Evolutionary conservation across 2,888 invertebrate species (phyloP), one percentile per base, ranked within the genome.

Genomic region (Blomia tropicalis): DNA sequence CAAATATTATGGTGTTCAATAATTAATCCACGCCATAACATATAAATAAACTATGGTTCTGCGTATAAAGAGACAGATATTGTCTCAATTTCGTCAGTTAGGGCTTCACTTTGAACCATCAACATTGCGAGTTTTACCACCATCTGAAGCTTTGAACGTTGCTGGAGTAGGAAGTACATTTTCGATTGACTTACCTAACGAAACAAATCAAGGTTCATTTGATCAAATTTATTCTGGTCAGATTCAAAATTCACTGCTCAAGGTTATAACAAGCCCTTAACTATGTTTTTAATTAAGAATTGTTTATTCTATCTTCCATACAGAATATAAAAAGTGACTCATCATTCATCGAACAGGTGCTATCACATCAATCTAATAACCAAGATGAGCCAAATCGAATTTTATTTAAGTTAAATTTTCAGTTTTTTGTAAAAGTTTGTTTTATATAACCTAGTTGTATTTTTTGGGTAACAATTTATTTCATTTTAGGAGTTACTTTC

Each of bases 401-500:
- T n/a, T 19, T 56, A 27, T 56, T 22, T 22, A 5, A 56, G 22
- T 5, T 30, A 7, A 27, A 56, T 19, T 56, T 56, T 27, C 30
- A 27, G 5, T 31, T 5, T 19, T n/a, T 30, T 30, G 17, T 29
- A 5, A 56, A 56, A 56, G 47, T 19, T 14, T 19, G 47, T 44
- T 44, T 22, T 11, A 5, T n/a, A 5, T 23, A 4, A 54, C 27
- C 2, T 1, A 27, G 25, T 53, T 53, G n/a, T n/a, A n/a, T 14
- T 53, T 22, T 7, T n/a, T 27, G 23, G 23, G 23, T 23, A 4
- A 29, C 4, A 58, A n/a, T 30, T 58, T 19, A n/a, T 30, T 32
- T 58, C 19, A 41, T 32, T 59, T 11, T 22, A 43, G 44, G 31
- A 61, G 11, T 41, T 61, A 29, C 17, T 61, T n/a, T 19, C 43